Conservation (phyloP, 2,888 invertebrate species). For the Zaprionus lineosus region DNA sequence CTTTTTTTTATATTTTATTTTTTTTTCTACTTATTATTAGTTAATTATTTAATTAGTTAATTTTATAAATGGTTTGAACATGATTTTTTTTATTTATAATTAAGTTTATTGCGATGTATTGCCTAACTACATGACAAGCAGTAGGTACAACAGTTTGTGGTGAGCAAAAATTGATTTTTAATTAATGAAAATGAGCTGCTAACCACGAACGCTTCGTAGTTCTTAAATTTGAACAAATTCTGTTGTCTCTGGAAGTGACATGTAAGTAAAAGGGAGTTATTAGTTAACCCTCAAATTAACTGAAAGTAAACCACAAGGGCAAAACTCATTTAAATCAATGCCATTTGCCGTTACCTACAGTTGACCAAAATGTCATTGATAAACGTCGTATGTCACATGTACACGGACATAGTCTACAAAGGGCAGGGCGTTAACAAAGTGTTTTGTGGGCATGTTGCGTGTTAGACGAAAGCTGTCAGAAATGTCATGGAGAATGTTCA, state of each 20-base stretch:
- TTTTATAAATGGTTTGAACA: too few relatives aligned
- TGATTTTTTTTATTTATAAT: too few relatives aligned
- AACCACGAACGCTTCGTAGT: too few relatives aligned
- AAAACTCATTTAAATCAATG: slow-evolving; percentile 59
- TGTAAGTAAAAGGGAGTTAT: too few relatives aligned
- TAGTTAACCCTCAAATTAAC: neutral
- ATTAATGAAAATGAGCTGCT: too few relatives aligned
- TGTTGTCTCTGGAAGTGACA: too few relatives aligned
- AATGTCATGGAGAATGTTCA: slow-evolving; percentile 59
- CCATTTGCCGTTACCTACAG: slow-evolving; percentile 48
- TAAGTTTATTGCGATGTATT: too few relatives aligned
- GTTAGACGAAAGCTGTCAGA: slow-evolving; percentile 57
- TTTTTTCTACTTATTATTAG: neutral
- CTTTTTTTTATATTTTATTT: neutral
- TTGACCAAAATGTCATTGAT: slow-evolving; percentile 59
- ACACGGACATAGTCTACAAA: slow-evolving; percentile 5
- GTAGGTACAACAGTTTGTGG: too few relatives aligned
- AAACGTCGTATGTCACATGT: slow-evolving; percentile 36
- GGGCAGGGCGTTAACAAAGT: slow-evolving; percentile 42
- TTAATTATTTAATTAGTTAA: too few relatives aligned
- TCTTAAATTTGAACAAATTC: too few relatives aligned
- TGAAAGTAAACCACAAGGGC: slow-evolving; percentile 30
- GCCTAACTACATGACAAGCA: too few relatives aligned
- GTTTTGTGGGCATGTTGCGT: slow-evolving; percentile 58
- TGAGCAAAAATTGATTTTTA: too few relatives aligned